Evolutionary conservation across 2,888 invertebrate species (phyloP).

Genomic region (Nysson spinosus): DNA sequence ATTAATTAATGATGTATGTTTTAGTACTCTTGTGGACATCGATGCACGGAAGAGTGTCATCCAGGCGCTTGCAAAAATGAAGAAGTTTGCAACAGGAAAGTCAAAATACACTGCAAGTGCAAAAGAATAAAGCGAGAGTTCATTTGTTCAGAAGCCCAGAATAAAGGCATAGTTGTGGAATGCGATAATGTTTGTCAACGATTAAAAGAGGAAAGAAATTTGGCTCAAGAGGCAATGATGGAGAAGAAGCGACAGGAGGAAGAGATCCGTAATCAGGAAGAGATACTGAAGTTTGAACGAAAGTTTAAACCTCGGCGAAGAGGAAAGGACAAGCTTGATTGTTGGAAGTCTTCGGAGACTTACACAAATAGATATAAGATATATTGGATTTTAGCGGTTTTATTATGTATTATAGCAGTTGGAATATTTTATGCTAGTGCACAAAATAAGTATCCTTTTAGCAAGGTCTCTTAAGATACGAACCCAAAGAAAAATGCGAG

Average conservation of each 20-base stretch:
- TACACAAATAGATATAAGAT: constrained; percentile 10
- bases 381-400: constrained; percentile 26
- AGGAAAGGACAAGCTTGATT: constrained; percentile 60
- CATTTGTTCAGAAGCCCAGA: constrained; percentile 73
- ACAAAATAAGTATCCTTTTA: too few relatives aligned
- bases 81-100: constrained; percentile 87
- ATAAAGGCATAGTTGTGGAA: constrained; percentile 77
- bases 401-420: constrained; percentile 24
- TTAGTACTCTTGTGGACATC: constrained; percentile 90
- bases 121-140: constrained; percentile 86
- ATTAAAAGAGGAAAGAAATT: constrained; percentile 79
- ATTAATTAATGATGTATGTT: constrained; percentile 51
- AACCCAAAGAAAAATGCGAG: too few relatives aligned
- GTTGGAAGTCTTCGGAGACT: constrained; percentile 16
- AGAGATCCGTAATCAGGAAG: constrained; percentile 84
- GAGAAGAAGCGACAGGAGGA: constrained; percentile 82
- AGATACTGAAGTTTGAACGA: constrained; percentile 87
- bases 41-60: constrained; percentile 87
- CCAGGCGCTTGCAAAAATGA: constrained; percentile 83
- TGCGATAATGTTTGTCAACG: constrained; percentile 84
- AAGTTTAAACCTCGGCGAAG: constrained; percentile 80
- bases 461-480: too few relatives aligned
- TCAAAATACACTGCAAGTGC: constrained; percentile 88
- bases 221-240: constrained; percentile 79
- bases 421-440: constrained; percentile 18